These are phyloP conservation scores for Phanerotoma sp. DNA, from an alignment of 2,888 invertebrate species.

Conservation along the genomic window DNA sequence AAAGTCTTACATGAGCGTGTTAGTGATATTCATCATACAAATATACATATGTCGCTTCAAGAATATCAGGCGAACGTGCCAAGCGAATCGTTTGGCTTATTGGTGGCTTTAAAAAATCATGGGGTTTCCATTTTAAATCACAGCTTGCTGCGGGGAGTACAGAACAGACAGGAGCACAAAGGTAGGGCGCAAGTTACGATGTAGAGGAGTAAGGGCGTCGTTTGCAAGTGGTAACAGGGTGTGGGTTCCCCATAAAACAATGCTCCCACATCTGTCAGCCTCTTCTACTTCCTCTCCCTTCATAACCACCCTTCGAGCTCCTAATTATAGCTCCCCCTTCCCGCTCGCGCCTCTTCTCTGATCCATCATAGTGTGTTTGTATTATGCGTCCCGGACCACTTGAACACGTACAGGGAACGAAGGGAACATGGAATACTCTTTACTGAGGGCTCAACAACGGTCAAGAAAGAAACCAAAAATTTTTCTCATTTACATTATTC, in stretches of 20 bases:
- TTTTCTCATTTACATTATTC: constrained; percentile 21
- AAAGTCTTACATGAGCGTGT: too few relatives aligned
- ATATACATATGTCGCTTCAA: not conserved
- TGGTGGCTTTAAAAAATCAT: constrained; percentile 48
- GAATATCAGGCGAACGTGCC: constrained; percentile 31
- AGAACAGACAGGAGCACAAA: constrained; percentile 42
- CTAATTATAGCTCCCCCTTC: constrained; percentile 55
- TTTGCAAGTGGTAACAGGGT: constrained; percentile 31
- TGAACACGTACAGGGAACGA: constrained; percentile 54
- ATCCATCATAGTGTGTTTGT: constrained; percentile 43
- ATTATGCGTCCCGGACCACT: constrained; percentile 56
- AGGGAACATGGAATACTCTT: constrained; percentile 39
- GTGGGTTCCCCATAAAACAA: constrained; percentile 56
- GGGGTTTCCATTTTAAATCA: constrained; percentile 53
- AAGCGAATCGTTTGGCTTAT: constrained; percentile 40
- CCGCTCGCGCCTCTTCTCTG: constrained; percentile 30
- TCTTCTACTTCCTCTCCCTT: constrained; percentile 51
- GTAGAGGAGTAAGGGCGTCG: constrained; percentile 24
- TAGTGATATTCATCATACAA: too few relatives aligned
- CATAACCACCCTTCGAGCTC: constrained; percentile 53
- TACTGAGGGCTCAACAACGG: constrained; percentile 42
- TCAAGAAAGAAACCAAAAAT: constrained; percentile 48
- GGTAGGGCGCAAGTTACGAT: constrained; percentile 26
- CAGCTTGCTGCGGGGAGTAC: constrained; percentile 49
- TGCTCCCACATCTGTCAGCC: constrained; percentile 59